phyloP scores from a whole-genome alignment of 2,797 vertebrate genomes.

The Esox masquinongy region DNA sequence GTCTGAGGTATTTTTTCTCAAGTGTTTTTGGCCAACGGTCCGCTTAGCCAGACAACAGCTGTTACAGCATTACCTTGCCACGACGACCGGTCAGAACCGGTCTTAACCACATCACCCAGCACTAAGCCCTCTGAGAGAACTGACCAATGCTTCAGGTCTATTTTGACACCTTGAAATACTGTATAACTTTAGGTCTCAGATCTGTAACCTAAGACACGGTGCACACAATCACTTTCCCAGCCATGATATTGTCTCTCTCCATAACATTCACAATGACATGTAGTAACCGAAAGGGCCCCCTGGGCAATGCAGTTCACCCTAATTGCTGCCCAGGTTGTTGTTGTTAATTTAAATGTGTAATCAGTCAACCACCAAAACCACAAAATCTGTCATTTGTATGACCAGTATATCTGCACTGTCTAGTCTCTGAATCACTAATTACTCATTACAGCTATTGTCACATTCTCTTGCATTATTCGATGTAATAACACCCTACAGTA shows the following conservation, averaged over 20 bases:
- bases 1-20: slow-evolving; percentile 3
- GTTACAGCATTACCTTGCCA: slow-evolving; percentile 2
- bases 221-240: neutral
- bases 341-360: no score
- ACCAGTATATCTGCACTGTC: no score
- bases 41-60: slow-evolving; percentile 17
- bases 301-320: no score
- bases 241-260: neutral
- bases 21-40: slow-evolving; percentile 10
- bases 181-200: neutral
- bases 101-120: neutral
- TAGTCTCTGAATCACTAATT: no score
- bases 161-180: neutral
- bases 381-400: no score
- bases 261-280: neutral
- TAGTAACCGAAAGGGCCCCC: no score
- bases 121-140: neutral
- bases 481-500: no score
- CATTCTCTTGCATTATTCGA: no score
- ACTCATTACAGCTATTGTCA: no score
- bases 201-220: neutral
- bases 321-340: no score
- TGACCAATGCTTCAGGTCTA: neutral
- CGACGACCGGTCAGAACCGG: neutral
- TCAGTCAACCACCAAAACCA: no score